Conservation (phyloP, 2,113 vertebrate species). For the Oenanthe oenanthe region DNA sequence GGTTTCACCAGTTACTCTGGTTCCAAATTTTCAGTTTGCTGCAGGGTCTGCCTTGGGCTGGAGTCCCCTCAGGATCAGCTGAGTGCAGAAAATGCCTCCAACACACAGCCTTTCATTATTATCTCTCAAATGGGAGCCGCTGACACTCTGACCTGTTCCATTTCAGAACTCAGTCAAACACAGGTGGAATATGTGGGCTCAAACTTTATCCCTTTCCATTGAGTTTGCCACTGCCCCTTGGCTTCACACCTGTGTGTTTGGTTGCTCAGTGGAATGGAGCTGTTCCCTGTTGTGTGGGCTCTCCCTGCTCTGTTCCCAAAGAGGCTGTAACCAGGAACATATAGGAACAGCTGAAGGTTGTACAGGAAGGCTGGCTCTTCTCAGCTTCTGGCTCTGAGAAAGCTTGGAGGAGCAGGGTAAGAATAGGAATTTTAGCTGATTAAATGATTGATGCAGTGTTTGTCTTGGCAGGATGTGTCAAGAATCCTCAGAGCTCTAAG, state of each 20-base stretch:
- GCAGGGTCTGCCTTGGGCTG: background rate
- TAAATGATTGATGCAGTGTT: background rate
- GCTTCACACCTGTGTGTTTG: background rate
- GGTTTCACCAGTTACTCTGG: background rate
- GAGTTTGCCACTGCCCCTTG: background rate
- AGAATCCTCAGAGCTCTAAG: background rate
- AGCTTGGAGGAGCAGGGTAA: background rate
- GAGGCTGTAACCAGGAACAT: background rate
- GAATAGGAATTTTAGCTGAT: background rate
- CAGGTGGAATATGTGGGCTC: accelerated
- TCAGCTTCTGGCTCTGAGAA: background rate
- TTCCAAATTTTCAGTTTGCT: background rate
- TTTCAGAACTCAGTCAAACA: background rate
- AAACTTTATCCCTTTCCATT: background rate
- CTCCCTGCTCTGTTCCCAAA: background rate
- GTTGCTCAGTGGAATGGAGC: background rate
- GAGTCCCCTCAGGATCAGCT: background rate
- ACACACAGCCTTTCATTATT: background rate
- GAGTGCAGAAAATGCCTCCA: background rate
- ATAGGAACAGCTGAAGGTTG: background rate
- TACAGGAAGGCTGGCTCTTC: background rate
- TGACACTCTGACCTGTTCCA: background rate
- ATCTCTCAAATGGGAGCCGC: background rate
- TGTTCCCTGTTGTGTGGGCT: background rate
- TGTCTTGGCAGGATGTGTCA: background rate